Base-by-base conservation (phyloP, 2,888 invertebrate species). In the Seira musarum region DNA sequence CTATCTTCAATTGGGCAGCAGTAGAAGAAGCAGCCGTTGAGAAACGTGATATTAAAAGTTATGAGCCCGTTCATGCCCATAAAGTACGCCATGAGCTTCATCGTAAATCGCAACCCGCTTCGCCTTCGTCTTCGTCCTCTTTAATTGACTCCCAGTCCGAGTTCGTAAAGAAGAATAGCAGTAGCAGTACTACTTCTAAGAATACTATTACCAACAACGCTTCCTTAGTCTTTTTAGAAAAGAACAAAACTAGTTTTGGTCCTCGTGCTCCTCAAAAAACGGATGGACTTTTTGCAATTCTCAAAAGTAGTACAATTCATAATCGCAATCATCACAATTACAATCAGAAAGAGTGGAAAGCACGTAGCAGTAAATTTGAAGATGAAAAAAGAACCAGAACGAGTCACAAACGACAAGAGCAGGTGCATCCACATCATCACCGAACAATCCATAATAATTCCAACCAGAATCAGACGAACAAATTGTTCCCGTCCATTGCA, bases 71-170 rank as follows among this genome's bases (percentile, higher is more conserved):
- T 66, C 79, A 79, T 64, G 53, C 73, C 73, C 79, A 79, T 73
- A 79, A 79, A 79, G 73, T 79, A 73, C 79, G 79, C 19, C 79
- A 79, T 49, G 79, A 79, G 79, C 79, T 79, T 79, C 79, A 79
- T 73, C 79, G 79, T 68, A 79, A 79, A 79, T 79, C 73, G 79
- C 79, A 79, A 61, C 25, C 79, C 63, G 61, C 68, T 21, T 67
- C 68, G 24, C 13, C 53, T 15, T 49, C 78, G 49, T 67, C 67
- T n/a, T 65, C 67, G 35, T 30, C 30, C 30, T 30, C 2, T 8
- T 30, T 69, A 68, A 73, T 73, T 79, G 73, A 68, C 61, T 30
- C 30, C 22, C 68, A 79, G 66, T 57, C 40, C 61, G 35, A 30
- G 30, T 30, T n/a, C n/a, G 30, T 30, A 30, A 30, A 8, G 8